Percentiles rank a stretch among this genome's conserved stretches.
Evolutionary conservation across 2,113 vertebrate species (phyloP).

Genomic region (Nicator chloris): DNA sequence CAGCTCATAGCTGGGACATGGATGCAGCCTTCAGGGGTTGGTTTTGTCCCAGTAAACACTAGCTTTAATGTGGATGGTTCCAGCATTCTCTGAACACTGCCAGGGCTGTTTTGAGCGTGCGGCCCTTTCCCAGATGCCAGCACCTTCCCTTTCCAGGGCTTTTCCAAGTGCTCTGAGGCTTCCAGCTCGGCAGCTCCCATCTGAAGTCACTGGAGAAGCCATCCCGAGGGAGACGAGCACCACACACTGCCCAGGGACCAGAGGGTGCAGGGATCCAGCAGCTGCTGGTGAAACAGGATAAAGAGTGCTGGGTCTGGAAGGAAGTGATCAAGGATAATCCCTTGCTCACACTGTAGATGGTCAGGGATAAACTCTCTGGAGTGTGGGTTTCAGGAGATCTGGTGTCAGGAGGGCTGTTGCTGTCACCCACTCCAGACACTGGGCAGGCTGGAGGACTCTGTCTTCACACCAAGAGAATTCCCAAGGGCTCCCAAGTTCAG

Average conservation of each 20-base stretch:
- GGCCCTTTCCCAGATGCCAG: not conserved
- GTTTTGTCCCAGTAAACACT: not conserved
- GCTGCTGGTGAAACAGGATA: not conserved
- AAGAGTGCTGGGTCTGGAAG: not conserved
- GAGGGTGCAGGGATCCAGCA: not conserved
- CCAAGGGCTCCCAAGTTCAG: not conserved
- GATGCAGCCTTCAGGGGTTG: not conserved
- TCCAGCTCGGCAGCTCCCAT: not conserved
- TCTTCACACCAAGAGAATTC: not conserved
- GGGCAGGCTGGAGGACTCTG: not conserved
- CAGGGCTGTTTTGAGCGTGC: not conserved
- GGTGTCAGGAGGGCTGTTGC: not conserved
- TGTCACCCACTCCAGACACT: not conserved
- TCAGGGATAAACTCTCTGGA: not conserved
- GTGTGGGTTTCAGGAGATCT: not conserved
- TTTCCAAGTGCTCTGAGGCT: not conserved
- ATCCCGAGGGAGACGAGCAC: not conserved
- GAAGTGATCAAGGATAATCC: not conserved
- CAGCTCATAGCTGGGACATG: not conserved
- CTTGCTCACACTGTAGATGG: not conserved
- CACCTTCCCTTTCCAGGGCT: not conserved
- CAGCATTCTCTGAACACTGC: not conserved
- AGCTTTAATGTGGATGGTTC: not conserved
- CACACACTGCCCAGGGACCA: rapidly evolving
- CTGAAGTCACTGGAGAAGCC: not conserved